Evolutionary conservation across 2,113 vertebrate species (phyloP).

Genomic region (Collichthys lucidus): DNA sequence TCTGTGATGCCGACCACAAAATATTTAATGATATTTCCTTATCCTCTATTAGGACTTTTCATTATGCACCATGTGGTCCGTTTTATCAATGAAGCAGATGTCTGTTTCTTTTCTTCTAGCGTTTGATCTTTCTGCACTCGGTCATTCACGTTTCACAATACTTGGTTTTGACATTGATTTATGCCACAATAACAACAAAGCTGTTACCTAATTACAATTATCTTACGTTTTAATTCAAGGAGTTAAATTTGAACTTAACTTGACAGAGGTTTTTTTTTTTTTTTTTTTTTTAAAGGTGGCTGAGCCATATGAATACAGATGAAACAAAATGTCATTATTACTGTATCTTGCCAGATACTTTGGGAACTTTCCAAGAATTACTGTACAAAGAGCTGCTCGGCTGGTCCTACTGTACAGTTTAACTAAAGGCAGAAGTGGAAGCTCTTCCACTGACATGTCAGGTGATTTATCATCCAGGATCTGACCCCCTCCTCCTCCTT

Average conservation of each 20-base stretch:
- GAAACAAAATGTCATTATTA: conserved; percentile 11
- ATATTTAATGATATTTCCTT: conserved; percentile 4
- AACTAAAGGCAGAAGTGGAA: conserved; percentile 52
- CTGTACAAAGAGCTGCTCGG: conserved; percentile 33
- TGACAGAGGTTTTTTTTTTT: not conserved
- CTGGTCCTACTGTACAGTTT: conserved; percentile 53
- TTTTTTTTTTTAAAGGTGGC: not conserved
- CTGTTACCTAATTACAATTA: not conserved
- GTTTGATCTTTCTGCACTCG: not conserved
- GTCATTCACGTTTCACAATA: not conserved
- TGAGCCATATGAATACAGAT: not conserved
- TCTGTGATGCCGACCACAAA: conserved; percentile 1
- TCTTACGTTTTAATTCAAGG: not conserved
- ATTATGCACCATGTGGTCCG: not conserved
- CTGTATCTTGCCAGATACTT: not conserved
- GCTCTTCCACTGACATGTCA: conserved; percentile 57
- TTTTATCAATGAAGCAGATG: not conserved
- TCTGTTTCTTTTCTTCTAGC: not conserved
- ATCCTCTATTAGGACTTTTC: not conserved
- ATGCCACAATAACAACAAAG: not conserved
- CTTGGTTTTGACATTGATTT: conserved; percentile 1
- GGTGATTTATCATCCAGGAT: conserved; percentile 68
- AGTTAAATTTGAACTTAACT: not conserved
- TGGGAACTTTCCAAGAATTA: conserved; percentile 28
- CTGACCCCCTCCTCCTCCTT: not conserved